Evolutionary conservation across 2,797 vertebrate genomes (phyloP).

Genomic region (Labeo calbasu): DNA sequence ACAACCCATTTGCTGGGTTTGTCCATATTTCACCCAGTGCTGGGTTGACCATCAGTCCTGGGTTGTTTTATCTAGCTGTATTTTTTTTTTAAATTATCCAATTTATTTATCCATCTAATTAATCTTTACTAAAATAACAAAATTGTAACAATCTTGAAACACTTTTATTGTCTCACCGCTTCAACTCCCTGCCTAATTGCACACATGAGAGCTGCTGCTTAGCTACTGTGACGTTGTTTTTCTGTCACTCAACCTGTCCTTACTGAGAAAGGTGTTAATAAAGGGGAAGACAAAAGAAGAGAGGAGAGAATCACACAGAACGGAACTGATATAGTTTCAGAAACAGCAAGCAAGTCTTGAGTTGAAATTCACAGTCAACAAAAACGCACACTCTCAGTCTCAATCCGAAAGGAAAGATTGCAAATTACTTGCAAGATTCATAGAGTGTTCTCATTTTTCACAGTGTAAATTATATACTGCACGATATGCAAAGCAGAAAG

Average conservation of each 20-base stretch:
- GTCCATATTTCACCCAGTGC: too few relatives aligned
- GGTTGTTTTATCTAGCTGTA: background rate
- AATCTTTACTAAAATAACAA: background rate
- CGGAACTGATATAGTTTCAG: background rate
- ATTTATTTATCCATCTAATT: background rate
- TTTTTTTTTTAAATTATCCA: background rate
- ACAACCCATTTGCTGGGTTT: too few relatives aligned
- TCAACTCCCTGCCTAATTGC: background rate
- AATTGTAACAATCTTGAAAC: background rate
- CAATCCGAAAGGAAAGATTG: background rate
- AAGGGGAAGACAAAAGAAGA: background rate
- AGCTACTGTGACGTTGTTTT: background rate
- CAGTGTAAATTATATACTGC: background rate
- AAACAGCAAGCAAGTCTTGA: background rate
- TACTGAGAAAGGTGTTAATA: background rate
- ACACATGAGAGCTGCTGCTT: background rate
- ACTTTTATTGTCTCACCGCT: background rate
- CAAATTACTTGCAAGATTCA: constrained; percentile 12
- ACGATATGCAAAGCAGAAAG: constrained; percentile 21
- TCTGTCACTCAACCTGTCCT: constrained; percentile 10
- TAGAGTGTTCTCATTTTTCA: background rate
- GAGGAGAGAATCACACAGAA: background rate
- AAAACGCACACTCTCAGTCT: background rate
- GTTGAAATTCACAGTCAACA: constrained; percentile 19
- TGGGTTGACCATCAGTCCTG: too few relatives aligned